Percentiles rank a stretch among this genome's conserved stretches.
phyloP scores from a whole-genome alignment of 2,797 vertebrate genomes.

The Lepidocolaptes lacrymiger region DNA sequence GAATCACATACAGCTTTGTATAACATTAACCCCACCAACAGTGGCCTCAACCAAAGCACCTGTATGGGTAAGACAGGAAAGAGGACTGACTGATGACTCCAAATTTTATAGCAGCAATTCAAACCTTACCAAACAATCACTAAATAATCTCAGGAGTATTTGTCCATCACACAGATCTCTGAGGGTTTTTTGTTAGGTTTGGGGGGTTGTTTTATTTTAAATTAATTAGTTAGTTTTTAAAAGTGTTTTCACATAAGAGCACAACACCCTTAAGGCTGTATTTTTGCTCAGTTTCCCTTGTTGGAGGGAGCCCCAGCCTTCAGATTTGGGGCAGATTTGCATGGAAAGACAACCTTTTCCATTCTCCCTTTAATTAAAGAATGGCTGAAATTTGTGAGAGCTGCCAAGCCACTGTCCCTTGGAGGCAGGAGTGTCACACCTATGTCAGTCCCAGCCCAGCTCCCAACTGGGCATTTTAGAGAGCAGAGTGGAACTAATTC shows the following conservation, averaged over 20 bases:
- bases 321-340: background rate
- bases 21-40: background rate
- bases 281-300: background rate
- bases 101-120: background rate
- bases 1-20: background rate
- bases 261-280: background rate
- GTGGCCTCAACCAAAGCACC: background rate
- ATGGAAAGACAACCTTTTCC: background rate
- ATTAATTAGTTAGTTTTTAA: background rate
- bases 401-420: no score
- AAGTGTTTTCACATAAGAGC: background rate
- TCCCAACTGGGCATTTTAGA: background rate
- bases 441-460: background rate
- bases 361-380: background rate
- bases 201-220: background rate
- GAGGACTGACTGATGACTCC: background rate
- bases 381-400: accelerated
- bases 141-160: background rate
- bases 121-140: background rate
- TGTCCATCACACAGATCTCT: background rate
- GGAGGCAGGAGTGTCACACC: background rate
- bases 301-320: background rate
- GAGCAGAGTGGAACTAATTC: background rate
- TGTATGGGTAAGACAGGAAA: background rate
- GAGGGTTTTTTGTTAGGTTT: background rate